Base-by-base conservation (phyloP, 2,113 vertebrate genomes). In the Astatotilapia flaviijosephi region DNA sequence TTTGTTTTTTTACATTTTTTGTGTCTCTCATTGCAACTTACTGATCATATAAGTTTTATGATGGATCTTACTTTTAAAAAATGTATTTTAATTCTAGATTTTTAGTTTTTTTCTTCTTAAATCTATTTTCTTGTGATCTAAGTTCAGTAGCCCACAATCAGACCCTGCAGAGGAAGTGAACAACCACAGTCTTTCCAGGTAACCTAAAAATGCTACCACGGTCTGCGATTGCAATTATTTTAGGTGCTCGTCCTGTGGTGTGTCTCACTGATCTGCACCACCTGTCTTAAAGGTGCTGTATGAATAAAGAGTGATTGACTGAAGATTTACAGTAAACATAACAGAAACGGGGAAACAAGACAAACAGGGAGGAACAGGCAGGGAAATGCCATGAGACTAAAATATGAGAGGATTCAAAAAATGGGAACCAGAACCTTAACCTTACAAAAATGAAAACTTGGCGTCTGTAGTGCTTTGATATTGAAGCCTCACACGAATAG, bases 161-260 rank as follows among this genome's bases (percentile, higher is more conserved):
- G 33, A 8, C 10, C 19, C 10, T 37, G 60, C 19, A 65, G 33
- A 65, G 33, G 60, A 37, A 35, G 60, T 37, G 60, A 65, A 65
- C 33, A 37, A 37, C 33, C 33, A 0, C 33, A 1, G 60, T 1
- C 58, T 62, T 19, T 35, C 9, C 28, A n/a, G 17, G 28, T 65
- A 37, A 21, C 33, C 60, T n/a, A 65, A 2, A 37, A 65, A 21
- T 13, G 10, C 33, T 21, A 37, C 31, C 4, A 0, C 10, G 0
- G 60, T 37, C 60, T 37, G 33, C 4, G 0, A 65, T 5, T 37
- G 33, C 6, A 37, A 8, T 65, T 65, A 37, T 65, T 37, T 37
- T 21, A 13, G 65, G 35, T 0, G 35, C n/a, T 40, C 12, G 2
- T 14, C 62, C 62, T 14, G 62, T 13, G 35, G n/a, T 23, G 35